A percentile compares a stretch with the other conserved stretches of the same genome.
Conservation (phyloP, 1,140 invertebrate genomes). For the Panulirus ornatus region DNA sequence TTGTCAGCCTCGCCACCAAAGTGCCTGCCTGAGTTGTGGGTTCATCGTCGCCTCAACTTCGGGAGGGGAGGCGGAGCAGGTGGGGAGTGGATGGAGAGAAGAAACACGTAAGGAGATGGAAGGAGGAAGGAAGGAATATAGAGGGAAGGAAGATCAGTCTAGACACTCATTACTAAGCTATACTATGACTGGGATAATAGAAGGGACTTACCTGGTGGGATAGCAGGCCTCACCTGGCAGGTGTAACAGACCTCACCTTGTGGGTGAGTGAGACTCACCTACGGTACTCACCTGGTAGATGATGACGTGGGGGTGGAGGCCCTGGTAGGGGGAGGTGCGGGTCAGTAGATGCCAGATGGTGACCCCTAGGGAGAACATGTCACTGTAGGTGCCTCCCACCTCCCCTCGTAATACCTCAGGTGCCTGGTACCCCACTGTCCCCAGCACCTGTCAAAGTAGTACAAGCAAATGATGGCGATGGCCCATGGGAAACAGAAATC, state of each 20-base stretch:
- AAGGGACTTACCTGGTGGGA: background rate
- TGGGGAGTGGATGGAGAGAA: background rate
- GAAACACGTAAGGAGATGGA: no score
- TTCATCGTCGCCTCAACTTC: no score
- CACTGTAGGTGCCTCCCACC: slow-evolving; percentile 1
- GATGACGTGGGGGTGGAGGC: slow-evolving; percentile 66
- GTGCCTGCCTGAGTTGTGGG: no score
- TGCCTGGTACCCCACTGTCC: slow-evolving; percentile 68
- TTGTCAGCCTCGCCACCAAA: no score
- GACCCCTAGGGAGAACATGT: slow-evolving; percentile 70
- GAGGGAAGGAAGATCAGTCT: background rate
- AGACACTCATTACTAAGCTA: background rate
- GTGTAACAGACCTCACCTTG: background rate
- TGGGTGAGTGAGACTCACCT: background rate
- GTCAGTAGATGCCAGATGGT: slow-evolving; percentile 68
- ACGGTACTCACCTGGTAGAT: slow-evolving; percentile 60
- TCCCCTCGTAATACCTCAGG: slow-evolving; percentile 65
- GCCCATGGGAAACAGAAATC: no score
- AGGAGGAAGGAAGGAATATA: background rate
- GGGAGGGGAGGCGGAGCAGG: no score
- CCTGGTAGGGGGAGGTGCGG: slow-evolving; percentile 45
- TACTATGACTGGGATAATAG: background rate
- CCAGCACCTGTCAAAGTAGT: slow-evolving; percentile 41
- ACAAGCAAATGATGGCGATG: background rate
- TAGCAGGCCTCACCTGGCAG: background rate